Evolutionary conservation across 1,140 invertebrate genomes (phyloP), one percentile per base, ranked within the genome.

Genomic region (Eulimnadia texana): DNA sequence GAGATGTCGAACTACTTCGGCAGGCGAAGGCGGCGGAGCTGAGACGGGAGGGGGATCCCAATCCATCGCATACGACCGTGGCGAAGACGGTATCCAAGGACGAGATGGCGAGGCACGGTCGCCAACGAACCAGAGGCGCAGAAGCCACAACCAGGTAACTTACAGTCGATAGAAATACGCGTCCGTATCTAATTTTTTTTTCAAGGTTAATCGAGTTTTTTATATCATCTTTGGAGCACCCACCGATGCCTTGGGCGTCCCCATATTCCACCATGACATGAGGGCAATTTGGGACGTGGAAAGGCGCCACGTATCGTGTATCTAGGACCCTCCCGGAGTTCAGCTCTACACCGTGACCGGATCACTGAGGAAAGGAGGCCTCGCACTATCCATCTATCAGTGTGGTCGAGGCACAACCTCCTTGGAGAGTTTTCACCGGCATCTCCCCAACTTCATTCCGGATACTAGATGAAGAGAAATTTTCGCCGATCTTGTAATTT

Each of bases 181-280:
- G n/a, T n/a, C n/a, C n/a, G n/a, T n/a, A n/a, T n/a, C n/a, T n/a
- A n/a, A n/a, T n/a, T 22, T 23, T 23, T 53, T 19, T 53, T 3
- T 25, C 13, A 20, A 53, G 42, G 11, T 47, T 47, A n/a, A 47
- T 47, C n/a, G 42, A 47, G n/a, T 11, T 11, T 47, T n/a, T 47
- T 47, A 47, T 47, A 11, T n/a, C 11, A 11, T 47, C 1, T 47
- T n/a, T 47, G n/a, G n/a, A 22, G 28, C 9, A n/a, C 13, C 56
- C 9, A 58, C 56, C 16, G 56, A 58, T 29, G 6, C 28, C 28
- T 29, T 58, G 23, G 56, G 56, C 42, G 56, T 58, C 9, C 56
- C 56, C 2, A 13, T 58, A n/a, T 29, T 58, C 3, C 16, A n/a
- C 23, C 22, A 6, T 11, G 56, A 58, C 3, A 29, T 24, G 3